Conservation (phyloP, 1,140 invertebrate species). For the Scaptomyza hsui region DNA sequence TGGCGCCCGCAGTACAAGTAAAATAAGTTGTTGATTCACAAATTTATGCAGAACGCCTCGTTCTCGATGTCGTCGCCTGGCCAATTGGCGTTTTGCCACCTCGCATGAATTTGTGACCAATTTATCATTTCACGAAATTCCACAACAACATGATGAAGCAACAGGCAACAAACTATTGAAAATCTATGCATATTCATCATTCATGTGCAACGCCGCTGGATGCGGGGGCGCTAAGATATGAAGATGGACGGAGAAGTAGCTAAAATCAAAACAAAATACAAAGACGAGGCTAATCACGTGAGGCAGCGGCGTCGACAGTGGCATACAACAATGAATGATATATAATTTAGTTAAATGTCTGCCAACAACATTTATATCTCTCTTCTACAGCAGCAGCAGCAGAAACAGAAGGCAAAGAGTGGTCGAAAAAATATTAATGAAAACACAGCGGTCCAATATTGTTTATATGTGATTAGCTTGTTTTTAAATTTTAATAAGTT, state of each 20-base stretch:
- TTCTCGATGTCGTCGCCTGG: constrained; percentile 43
- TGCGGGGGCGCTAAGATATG: not conserved
- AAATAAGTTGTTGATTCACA: constrained; percentile 79
- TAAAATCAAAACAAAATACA: constrained; percentile 27
- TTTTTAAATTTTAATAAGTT: constrained; percentile 26
- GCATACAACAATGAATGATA: constrained; percentile 49
- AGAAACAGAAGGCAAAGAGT: constrained; percentile 2
- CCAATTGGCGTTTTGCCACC: constrained; percentile 75
- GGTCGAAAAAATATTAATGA: not conserved
- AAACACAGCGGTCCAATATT: constrained; percentile 11
- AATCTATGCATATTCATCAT: constrained; percentile 62
- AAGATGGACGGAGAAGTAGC: constrained; percentile 8
- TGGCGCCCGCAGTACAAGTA: constrained; percentile 51
- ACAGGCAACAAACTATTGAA: constrained; percentile 59
- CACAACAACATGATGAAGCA: constrained; percentile 67
- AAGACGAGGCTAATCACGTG: constrained; percentile 69
- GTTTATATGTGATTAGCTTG: constrained; percentile 55
- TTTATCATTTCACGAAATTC: constrained; percentile 79
- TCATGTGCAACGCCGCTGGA: constrained; percentile 11
- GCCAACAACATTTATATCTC: constrained; percentile 14
- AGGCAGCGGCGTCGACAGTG: constrained; percentile 33
- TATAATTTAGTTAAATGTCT: constrained; percentile 69
- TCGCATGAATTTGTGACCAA: constrained; percentile 71
- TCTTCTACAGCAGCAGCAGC: not conserved
- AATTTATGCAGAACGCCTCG: constrained; percentile 69